phyloP scores from a whole-genome alignment of 2,888 invertebrate genomes.

The Boloria selene region DNA sequence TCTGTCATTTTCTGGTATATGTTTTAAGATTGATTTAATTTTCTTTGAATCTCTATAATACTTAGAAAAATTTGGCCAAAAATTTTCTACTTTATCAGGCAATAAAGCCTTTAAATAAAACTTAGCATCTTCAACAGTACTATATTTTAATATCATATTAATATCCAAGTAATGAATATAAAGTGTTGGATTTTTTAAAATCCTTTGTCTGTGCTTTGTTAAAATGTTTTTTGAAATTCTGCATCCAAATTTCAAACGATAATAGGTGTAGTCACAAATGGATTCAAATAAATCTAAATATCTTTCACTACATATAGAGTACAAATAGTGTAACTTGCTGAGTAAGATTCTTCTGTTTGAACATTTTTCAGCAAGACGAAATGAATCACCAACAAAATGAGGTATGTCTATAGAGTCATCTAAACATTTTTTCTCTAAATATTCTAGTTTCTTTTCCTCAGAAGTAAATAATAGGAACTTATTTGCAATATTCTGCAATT shows the following conservation, averaged over 20 bases:
- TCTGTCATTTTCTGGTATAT: slow-evolving; percentile 49
- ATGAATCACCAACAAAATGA: slow-evolving; percentile 52
- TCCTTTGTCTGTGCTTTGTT: slow-evolving; percentile 54
- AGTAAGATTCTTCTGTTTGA: slow-evolving; percentile 21
- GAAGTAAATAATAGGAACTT: slow-evolving; percentile 57
- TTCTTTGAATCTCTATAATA: slow-evolving; percentile 41
- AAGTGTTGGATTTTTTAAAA: slow-evolving; percentile 48
- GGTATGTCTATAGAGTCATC: slow-evolving; percentile 36
- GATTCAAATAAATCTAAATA: slow-evolving; percentile 58
- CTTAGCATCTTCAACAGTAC: slow-evolving; percentile 52
- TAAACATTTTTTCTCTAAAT: slow-evolving; percentile 42
- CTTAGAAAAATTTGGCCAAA: slow-evolving; percentile 53
- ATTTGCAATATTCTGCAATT: slow-evolving; percentile 46
- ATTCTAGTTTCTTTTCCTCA: slow-evolving; percentile 52
- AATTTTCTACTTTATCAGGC: slow-evolving; percentile 44
- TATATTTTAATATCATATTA: slow-evolving; percentile 46
- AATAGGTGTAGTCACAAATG: slow-evolving; percentile 1
- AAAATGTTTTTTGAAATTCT: slow-evolving; percentile 50
- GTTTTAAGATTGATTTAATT: slow-evolving; percentile 45
- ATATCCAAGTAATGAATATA: slow-evolving; percentile 51
- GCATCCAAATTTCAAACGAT: slow-evolving; percentile 44
- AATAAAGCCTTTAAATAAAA: slow-evolving; percentile 47
- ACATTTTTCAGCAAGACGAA: slow-evolving; percentile 47
- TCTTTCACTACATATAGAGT: slow-evolving; percentile 47
- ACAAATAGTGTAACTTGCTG: slow-evolving; percentile 43